Conservation (phyloP, 2,113 vertebrate genomes). For the Puma concolor region DNA sequence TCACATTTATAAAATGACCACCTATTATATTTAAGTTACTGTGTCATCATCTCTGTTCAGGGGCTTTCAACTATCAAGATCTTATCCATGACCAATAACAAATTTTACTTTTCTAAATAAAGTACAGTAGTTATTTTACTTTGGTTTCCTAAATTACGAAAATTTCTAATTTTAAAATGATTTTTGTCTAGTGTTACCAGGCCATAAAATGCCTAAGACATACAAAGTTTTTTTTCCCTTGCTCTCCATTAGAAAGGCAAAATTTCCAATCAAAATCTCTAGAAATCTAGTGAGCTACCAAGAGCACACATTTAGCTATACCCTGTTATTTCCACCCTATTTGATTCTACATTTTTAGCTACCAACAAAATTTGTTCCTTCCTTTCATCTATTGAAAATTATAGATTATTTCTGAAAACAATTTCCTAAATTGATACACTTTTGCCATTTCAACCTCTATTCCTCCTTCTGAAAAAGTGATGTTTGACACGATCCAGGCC, state of each 20-base stretch:
- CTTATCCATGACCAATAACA: neutral
- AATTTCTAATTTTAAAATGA: neutral
- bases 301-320: neutral
- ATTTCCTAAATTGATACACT: slow-evolving; percentile 10
- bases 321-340: neutral
- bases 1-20: neutral
- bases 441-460: slow-evolving; percentile 10
- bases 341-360: slow-evolving; percentile 34
- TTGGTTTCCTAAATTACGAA: neutral
- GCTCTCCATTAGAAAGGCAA: neutral
- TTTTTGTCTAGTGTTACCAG: neutral
- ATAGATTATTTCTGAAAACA: slow-evolving; percentile 51
- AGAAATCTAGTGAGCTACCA: neutral
- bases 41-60: neutral
- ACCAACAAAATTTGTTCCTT: slow-evolving; percentile 21
- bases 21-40: neutral
- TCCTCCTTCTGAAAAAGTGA: slow-evolving; percentile 20
- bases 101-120: slow-evolving; percentile 27
- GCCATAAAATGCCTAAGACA: neutral
- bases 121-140: neutral
- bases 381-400: neutral
- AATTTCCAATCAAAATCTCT: slow-evolving; percentile 5
- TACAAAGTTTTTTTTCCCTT: neutral
- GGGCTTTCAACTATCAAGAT: neutral
- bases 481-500: slow-evolving; percentile 17